Percentiles rank a stretch among this genome's conserved stretches.
Conservation (phyloP, 2,113 vertebrate genomes). For the Archilochus colubris region DNA sequence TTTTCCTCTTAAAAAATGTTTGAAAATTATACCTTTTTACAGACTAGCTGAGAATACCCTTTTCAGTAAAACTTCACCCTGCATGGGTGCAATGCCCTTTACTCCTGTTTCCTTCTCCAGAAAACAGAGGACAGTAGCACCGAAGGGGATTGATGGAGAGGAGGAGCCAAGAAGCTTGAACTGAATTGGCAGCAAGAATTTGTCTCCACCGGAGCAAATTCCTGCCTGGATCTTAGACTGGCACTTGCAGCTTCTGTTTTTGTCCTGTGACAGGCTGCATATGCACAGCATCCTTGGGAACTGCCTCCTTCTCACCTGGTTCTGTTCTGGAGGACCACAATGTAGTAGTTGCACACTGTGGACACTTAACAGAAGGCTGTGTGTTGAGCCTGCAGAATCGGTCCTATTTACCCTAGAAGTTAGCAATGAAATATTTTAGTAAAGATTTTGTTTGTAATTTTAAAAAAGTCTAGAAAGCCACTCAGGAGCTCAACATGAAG, state of each 20-base stretch:
- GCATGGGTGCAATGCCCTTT: background rate
- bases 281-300: background rate
- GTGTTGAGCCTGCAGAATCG: background rate
- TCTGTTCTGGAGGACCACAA: background rate
- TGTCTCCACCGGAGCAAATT: background rate
- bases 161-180: fast-evolving
- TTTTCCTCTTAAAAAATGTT: background rate
- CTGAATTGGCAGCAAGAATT: background rate
- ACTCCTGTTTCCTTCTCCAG: background rate
- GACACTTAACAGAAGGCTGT: background rate
- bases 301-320: background rate
- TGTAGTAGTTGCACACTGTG: fast-evolving
- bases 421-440: background rate
- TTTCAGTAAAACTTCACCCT: background rate
- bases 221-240: background rate
- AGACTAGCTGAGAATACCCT: background rate
- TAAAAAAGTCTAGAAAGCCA: background rate
- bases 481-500: background rate
- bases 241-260: background rate
- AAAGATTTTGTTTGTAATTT: background rate
- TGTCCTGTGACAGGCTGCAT: background rate
- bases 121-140: background rate
- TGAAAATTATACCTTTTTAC: background rate
- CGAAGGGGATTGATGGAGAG: background rate
- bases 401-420: background rate